Evolutionary conservation across 2,113 vertebrate genomes (phyloP).

Genomic region (Muscicapa adusta): DNA sequence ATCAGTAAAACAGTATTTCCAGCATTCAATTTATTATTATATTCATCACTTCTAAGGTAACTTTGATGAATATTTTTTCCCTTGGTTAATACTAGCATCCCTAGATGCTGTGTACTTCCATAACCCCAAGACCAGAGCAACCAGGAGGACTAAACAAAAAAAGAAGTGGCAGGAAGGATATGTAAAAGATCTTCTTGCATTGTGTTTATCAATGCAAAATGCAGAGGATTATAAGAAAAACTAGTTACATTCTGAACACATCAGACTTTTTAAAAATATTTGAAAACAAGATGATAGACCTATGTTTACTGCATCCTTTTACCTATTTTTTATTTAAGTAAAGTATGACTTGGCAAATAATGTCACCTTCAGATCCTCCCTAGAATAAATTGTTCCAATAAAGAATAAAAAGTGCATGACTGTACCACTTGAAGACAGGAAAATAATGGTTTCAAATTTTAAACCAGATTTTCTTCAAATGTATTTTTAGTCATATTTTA

Average conservation of each 20-base stretch:
- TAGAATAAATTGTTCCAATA: not conserved
- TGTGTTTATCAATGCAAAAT: not conserved
- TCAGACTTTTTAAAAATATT: not conserved
- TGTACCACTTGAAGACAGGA: not conserved
- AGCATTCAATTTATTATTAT: not conserved
- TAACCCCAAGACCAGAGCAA: not conserved
- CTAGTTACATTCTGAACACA: rapidly evolving
- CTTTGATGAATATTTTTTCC: not conserved
- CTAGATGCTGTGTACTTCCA: not conserved
- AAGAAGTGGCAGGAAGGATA: not conserved
- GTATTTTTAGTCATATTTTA: not conserved
- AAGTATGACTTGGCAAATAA: not conserved
- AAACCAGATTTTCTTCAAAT: not conserved
- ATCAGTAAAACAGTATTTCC: not conserved
- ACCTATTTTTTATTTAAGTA: not conserved
- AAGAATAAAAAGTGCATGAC: not conserved
- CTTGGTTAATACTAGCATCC: not conserved
- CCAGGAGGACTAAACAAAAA: not conserved
- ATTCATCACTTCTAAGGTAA: rapidly evolving
- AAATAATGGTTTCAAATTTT: not conserved
- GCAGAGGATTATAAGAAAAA: not conserved
- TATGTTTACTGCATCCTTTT: not conserved
- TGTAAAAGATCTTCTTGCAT: not conserved
- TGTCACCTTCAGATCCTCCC: not conserved
- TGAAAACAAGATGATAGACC: not conserved